Evolutionary conservation across 53 echinoderm and acorn worm genomes (phyloP), one percentile per base, ranked within the genome.

Genomic region (Holothuria leucospilota): DNA sequence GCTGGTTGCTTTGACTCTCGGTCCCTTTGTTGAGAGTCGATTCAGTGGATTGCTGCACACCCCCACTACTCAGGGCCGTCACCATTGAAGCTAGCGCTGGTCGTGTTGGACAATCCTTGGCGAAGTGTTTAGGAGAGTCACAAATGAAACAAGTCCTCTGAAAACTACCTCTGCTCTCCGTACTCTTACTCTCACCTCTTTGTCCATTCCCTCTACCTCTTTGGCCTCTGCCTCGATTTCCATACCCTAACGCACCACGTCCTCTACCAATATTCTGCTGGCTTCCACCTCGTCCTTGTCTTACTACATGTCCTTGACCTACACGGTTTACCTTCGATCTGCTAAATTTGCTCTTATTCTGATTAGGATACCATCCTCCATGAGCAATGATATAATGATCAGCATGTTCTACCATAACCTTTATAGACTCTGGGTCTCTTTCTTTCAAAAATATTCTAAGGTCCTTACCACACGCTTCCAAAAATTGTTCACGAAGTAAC

Each of bases 331-430:
- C n/a, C n/a, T n/a, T n/a, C n/a, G 25, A 68, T 26, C 58, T 42
- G 18, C 78, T 41, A 39, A 20, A 39, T 20, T 1, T 14, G 16
- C 16, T 18, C 1, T 21, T 60, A 16, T 28, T 58, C 29, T 59
- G 62, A 27, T 68, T 20, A 68, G 69, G 69, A 41, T 20, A 75
- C 84, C 73, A 87, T 63, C 81, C 68, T 23, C 81, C 81, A 82
- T 87, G 87, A 13, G 87, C 87, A 13, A 82, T 81, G 27, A 65
- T 65, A 65, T 87, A 87, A 15, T 67, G 64, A 26, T 87, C 87
- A 27, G 87, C 80, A 12, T 82, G 6, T n/a, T 64, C 59, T 14
- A 77, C n/a, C 51, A 87, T 41, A 13, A 23, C 67, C 25, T 28
- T 20, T 20, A 64, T 28, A 29, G 51, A 39, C 77, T 63, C 18